Percentiles rank a stretch among this genome's conserved stretches.
Conservation (phyloP, 2,797 vertebrate species). For the Calcarius lapponicus region DNA sequence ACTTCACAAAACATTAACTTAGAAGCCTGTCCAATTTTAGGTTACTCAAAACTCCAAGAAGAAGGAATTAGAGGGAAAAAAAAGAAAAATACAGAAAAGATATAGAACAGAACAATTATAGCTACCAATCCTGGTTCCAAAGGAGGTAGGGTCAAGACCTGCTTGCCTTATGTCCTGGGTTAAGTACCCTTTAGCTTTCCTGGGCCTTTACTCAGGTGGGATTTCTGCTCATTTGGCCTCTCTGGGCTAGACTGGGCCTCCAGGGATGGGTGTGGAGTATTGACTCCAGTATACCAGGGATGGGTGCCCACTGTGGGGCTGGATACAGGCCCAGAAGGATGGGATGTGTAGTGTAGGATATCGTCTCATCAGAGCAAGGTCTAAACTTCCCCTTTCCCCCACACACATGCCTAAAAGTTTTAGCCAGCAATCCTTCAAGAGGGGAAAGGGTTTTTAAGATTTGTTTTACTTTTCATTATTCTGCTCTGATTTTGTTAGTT, state of each 20-base stretch:
- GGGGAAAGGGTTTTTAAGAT: not conserved
- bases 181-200: not conserved
- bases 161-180: not conserved
- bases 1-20: not conserved
- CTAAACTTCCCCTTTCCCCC: not conserved
- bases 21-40: not conserved
- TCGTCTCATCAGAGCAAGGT: not conserved
- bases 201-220: not conserved
- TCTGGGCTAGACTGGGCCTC: no score
- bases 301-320: no score
- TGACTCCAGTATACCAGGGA: not conserved
- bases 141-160: not conserved
- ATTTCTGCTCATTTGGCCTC: not conserved
- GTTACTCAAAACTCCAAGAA: not conserved
- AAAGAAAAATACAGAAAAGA: not conserved
- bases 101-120: not conserved
- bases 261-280: not conserved
- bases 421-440: not conserved
- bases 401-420: accelerated
- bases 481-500: not conserved
- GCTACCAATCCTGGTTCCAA: not conserved
- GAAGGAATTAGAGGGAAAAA: not conserved
- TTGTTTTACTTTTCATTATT: not conserved
- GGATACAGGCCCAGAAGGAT: not conserved
- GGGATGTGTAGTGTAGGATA: not conserved